Evolutionary conservation across 2,113 vertebrate genomes (phyloP), one percentile per base, ranked within the genome.

Genomic region (Silurus glanis): DNA sequence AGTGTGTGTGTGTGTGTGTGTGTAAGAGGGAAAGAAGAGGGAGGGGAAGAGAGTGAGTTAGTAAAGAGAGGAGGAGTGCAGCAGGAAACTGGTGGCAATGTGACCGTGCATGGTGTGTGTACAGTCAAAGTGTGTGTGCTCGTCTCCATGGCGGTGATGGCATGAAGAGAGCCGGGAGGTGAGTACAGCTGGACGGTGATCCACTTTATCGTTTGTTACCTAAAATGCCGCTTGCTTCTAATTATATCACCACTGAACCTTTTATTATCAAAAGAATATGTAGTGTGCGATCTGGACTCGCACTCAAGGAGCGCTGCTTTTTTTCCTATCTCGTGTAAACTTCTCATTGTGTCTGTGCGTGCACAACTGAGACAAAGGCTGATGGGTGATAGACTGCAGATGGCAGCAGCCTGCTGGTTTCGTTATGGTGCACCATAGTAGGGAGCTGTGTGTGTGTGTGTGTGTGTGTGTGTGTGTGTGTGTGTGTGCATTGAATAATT

Each of bases 141-240:
- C 82, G 76, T 53, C 84, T 90, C 80, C 83, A 87, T 45, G 28
- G 74, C 9, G 59, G 93, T 93, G 93, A 82, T 67, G 89, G 74
- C 25, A 93, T 89, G 93, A 93, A 87, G 90, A 4, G 55, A 72
- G 75, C 6, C 79, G 6, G n/a, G 71, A 90, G 87, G 94, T 95
- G 89, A 93, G 95, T 91, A 74, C 47, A 71, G 45, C 66, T 19
- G 58, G 28, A 37, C 49, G 47, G 28, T 6, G 21, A 37, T 37
- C 37, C 2, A 37, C 37, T 37, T 3, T 37, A 37, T 37, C 28
- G 25, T 79, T 10, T 74, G 58, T 76, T 25, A 37, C 69, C 37
- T 49, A 3, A 14, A 64, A 6, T 64, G 69, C 17, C 58, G 25
- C 28, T 8, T 4, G 6, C 19, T n/a, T 16, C 23, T 21, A 37